Conservation (phyloP, 37 sponge, comb jelly and placozoan species). For the Halisarca cf. caerulea region DNA sequence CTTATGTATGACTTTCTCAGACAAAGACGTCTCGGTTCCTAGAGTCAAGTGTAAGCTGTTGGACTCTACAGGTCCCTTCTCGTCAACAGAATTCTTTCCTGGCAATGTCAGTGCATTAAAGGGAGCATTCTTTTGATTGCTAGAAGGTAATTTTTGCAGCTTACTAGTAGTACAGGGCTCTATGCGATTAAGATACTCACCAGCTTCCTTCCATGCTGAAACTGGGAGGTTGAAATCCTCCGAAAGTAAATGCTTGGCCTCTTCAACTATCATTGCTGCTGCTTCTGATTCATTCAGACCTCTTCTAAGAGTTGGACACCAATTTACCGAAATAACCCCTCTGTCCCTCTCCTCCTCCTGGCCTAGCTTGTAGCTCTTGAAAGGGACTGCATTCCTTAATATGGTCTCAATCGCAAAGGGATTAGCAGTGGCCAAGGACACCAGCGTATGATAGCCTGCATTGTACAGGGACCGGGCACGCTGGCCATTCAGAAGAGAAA, state of each 20-base stretch:
- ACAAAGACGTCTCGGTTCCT: no score
- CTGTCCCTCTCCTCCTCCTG: background rate
- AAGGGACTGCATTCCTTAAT: constrained; percentile 84
- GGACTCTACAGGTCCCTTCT: no score
- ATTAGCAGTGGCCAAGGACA: constrained; percentile 80
- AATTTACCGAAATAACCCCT: constrained; percentile 31
- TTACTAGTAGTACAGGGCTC: no score
- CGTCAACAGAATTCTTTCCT: no score
- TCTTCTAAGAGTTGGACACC: constrained; percentile 77
- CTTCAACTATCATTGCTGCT: constrained; percentile 70
- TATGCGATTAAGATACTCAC: no score
- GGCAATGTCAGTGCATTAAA: no score
- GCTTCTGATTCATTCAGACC: constrained; percentile 81
- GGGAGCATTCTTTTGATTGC: no score
- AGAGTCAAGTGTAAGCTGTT: no score
- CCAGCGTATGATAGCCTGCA: constrained; percentile 84
- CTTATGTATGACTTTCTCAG: no score
- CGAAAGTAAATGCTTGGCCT: constrained; percentile 76
- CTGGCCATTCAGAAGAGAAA: constrained; percentile 85
- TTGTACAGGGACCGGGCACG: constrained; percentile 94
- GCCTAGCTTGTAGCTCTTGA: constrained; percentile 60
- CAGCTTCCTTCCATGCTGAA: constrained; percentile 41
- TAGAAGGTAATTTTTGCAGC: no score
- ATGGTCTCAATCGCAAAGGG: constrained; percentile 63
- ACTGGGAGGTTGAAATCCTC: constrained; percentile 55